Evolutionary conservation across 2,797 vertebrate species (phyloP), one percentile per base, ranked within the genome.

Genomic region (Eremophila alpestris): DNA sequence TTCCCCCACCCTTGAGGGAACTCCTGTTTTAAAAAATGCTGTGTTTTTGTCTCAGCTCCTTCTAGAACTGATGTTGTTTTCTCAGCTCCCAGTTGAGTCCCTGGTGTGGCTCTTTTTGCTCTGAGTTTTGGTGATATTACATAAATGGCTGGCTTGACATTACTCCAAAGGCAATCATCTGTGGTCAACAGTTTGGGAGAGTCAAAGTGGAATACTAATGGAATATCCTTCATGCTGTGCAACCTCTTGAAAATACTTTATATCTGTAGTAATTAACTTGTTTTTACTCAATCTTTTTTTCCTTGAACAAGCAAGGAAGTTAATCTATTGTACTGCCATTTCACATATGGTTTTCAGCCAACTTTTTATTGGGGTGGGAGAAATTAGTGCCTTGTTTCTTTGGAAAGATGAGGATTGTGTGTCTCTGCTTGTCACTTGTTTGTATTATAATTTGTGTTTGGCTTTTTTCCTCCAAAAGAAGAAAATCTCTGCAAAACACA

Each of bases 301-400:
- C 13, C 22, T 32, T 56, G n/a, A 76, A 40, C 38, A 67, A 76
- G 21, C 59, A 62, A 68, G 62, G 21, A 80, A 70, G 41, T 54
- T 7, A 16, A 54, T 76, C 18, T 73, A 0, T 46, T 67, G 9
- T 79, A 41, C 21, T 83, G 11, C 32, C 13, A 15, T 65, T 76
- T 90, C 13, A 52, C 23, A 0, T 41, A 24, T 49, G 21, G 45
- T 91, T 87, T 91, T 49, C 30, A 62, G 13, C 52, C 40, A 71
- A 1, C 22, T 68, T 18, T 32, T 58, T 51, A 27, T 48, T 8
- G 17, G 1, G 1, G 1, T 3, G 10, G 3, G 4, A 29, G 24
- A 59, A 81, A 64, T 62, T 15, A n/a, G 15, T 76, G 34, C 38
- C 48, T 46, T 73, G 2, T 54, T 76, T 76, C 13, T 77, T 70